A percentile compares a stretch with the other conserved stretches of the same genome.
These are phyloP conservation scores for Andrena praecox DNA, from an alignment of 2,888 invertebrate genomes.

Conservation along the genomic window DNA sequence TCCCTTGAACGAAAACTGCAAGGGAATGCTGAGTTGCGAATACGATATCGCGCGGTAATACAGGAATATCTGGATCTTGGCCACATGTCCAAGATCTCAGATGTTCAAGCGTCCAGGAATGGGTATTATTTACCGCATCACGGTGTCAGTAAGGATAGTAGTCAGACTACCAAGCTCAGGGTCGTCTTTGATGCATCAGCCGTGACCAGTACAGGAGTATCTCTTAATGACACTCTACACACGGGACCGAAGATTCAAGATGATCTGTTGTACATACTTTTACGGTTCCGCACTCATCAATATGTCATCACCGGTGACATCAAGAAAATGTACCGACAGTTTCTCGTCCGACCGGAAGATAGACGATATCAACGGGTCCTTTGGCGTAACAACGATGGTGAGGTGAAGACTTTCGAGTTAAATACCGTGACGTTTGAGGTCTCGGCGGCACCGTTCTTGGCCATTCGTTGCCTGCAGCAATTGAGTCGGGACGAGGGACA, in stretches of 20 bases:
- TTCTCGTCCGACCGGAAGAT: neutral
- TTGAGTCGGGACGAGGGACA: neutral
- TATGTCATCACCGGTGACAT: slow-evolving; percentile 5
- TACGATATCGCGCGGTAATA: neutral
- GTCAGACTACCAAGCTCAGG: slow-evolving; percentile 17
- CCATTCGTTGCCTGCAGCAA: neutral
- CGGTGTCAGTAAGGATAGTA: neutral
- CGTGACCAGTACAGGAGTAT: neutral
- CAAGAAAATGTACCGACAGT: slow-evolving; percentile 11
- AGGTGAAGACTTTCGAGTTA: neutral
- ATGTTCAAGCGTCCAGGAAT: neutral
- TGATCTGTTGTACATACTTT: neutral
- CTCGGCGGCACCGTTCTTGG: neutral
- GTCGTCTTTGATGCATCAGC: slow-evolving; percentile 29
- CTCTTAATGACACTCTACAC: slow-evolving; percentile 15
- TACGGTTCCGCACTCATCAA: neutral
- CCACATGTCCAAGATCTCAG: neutral
- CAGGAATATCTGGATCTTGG: slow-evolving; percentile 14
- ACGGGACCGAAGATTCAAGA: slow-evolving; percentile 17
- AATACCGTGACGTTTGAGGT: neutral
- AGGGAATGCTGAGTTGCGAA: neutral
- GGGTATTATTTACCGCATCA: slow-evolving; percentile 24
- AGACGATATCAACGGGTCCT: neutral
- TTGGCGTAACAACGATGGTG: neutral
- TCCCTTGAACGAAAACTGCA: slow-evolving; percentile 5